Evolutionary conservation across 2,888 invertebrate genomes (phyloP).

Genomic region (Volucella inanis): DNA sequence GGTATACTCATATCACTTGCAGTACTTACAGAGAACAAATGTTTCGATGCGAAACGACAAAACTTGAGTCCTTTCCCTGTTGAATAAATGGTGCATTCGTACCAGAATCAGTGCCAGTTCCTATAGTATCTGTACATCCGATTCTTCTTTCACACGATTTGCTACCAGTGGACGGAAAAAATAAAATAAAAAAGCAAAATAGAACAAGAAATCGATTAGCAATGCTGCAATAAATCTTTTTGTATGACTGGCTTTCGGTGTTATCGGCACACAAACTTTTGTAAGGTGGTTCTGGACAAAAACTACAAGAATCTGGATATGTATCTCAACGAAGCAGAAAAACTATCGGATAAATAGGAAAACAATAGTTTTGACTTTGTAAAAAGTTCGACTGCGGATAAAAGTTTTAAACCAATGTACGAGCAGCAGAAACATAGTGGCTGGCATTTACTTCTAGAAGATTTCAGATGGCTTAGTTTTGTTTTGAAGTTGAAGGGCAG

Average conservation of each 20-base stretch:
- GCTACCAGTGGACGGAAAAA: background rate
- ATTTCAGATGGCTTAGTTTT: too few relatives aligned
- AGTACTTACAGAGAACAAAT: slow-evolving; percentile 34
- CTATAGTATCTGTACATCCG: background rate
- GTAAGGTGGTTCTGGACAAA: background rate
- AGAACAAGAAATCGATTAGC: slow-evolving; percentile 63
- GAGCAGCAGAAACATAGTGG: too few relatives aligned
- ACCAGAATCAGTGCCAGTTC: background rate
- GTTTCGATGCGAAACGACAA: slow-evolving; percentile 43
- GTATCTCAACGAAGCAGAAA: too few relatives aligned
- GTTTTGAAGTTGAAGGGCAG: too few relatives aligned
- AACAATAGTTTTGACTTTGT: too few relatives aligned
- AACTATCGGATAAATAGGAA: too few relatives aligned
- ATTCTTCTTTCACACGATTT: too few relatives aligned
- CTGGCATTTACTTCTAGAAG: too few relatives aligned
- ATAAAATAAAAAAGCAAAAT: slow-evolving; percentile 18
- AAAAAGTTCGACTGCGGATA: too few relatives aligned
- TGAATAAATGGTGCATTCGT: slow-evolving; percentile 32
- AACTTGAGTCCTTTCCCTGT: slow-evolving; percentile 49
- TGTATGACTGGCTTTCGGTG: slow-evolving; percentile 47
- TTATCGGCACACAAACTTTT: slow-evolving; percentile 56
- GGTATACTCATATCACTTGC: background rate
- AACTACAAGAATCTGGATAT: too few relatives aligned
- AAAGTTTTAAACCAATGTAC: too few relatives aligned
- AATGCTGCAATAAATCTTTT: slow-evolving; percentile 63